Conservation (phyloP, 2,113 vertebrate genomes). For the Stomatorhinus ivindoensis region DNA sequence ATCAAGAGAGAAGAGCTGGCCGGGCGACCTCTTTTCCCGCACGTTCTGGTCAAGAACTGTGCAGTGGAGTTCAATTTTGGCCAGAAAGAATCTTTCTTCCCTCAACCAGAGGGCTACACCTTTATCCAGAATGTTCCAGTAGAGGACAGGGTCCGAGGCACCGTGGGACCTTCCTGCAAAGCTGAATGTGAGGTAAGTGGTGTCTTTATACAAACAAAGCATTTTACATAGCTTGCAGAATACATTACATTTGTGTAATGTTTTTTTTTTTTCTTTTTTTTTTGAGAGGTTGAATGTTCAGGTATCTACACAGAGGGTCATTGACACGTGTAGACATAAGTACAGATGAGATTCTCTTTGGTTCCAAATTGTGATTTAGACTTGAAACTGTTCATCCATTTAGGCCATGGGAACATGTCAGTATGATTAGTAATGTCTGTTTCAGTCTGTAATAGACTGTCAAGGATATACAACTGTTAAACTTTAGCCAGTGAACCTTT, state of each 20-base stretch:
- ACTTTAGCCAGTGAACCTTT: not conserved
- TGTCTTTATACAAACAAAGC: not conserved
- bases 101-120: constrained; percentile 59
- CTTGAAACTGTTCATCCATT: not conserved
- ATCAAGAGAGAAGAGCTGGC: constrained; percentile 52
- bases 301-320: not conserved
- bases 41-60: constrained; percentile 74
- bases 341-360: not conserved
- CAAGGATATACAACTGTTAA: not conserved
- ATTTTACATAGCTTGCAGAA: not conserved
- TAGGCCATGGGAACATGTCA: not conserved
- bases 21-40: constrained; percentile 63
- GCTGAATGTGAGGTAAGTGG: constrained; percentile 69
- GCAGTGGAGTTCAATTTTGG: constrained; percentile 76
- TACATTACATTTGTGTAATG: not conserved
- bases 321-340: not conserved
- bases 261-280: too few species aligned
- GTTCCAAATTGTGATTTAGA: not conserved
- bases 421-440: not conserved
- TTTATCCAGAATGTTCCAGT: constrained; percentile 64
- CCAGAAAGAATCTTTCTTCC: constrained; percentile 59
- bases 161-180: constrained; percentile 65
- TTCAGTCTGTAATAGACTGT: not conserved
- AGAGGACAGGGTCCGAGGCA: constrained; percentile 57
- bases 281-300: not conserved